Evolutionary conservation across 2,888 invertebrate genomes (phyloP).

Genomic region (Ormia ochracea): DNA sequence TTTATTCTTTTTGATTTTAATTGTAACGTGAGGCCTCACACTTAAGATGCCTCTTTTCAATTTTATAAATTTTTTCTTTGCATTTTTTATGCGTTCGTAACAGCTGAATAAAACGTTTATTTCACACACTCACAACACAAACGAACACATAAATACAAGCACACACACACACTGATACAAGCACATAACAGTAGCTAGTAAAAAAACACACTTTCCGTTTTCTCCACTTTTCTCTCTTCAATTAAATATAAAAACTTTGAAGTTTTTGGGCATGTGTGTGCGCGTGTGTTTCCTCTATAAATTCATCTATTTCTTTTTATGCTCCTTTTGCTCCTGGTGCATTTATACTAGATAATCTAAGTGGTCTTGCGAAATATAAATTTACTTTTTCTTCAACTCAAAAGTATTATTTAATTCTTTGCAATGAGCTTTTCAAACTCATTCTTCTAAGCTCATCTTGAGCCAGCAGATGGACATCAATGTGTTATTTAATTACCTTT

Average conservation of each 20-base stretch:
- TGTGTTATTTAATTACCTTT: background rate
- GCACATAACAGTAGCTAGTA: background rate
- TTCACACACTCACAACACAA: constrained; percentile 23
- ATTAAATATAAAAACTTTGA: background rate
- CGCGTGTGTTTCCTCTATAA: background rate
- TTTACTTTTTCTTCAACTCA: background rate
- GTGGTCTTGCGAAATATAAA: background rate
- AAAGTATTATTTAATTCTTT: background rate
- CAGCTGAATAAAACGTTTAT: constrained; percentile 34
- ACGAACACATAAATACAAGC: background rate
- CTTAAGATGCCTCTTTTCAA: background rate
- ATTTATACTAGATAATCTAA: background rate
- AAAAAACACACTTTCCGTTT: constrained; percentile 21
- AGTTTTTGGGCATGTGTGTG: background rate
- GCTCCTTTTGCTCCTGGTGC: constrained; percentile 6
- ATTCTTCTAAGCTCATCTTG: background rate
- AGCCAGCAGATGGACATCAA: background rate
- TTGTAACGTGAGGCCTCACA: background rate
- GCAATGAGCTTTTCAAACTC: background rate
- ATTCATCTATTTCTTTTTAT: background rate
- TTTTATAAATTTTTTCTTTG: constrained; percentile 4
- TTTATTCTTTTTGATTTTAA: background rate
- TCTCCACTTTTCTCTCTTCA: background rate
- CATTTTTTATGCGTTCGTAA: constrained; percentile 21
- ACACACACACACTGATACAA: background rate